These are phyloP conservation scores for Halichondria panicea DNA, from an alignment of 37 sponge, comb jelly and placozoan species.

Conservation along the genomic window DNA sequence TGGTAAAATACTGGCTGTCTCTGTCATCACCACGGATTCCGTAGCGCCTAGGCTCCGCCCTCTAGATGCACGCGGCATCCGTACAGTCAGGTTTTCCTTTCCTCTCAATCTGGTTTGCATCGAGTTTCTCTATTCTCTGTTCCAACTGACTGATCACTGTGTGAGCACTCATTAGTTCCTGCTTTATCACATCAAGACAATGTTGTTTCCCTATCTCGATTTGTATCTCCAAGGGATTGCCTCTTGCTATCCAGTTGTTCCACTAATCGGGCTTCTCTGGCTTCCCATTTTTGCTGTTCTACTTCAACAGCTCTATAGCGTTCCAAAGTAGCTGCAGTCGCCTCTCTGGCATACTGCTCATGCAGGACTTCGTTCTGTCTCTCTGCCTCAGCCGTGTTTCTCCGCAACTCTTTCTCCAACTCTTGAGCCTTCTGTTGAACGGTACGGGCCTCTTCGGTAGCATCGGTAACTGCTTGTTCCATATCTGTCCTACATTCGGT, in stretches of 20 bases:
- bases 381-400: no score
- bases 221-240: not conserved
- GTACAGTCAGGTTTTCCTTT: no score
- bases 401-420: no score
- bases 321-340: conserved; percentile 7
- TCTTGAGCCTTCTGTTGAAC: not conserved
- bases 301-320: conserved; percentile 20
- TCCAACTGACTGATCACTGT: not conserved
- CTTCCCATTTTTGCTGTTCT: conserved; percentile 33
- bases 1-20: no score
- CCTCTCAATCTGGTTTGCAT: not conserved
- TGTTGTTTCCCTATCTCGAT: not conserved
- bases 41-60: not conserved
- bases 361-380: not conserved
- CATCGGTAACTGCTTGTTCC: not conserved
- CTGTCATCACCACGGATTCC: not conserved
- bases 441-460: not conserved
- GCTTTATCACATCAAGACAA: not conserved
- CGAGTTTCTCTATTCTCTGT: not conserved
- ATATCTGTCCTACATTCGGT: not conserved
- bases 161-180: not conserved
- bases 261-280: conserved; percentile 2
- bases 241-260: not conserved
- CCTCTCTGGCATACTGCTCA: not conserved
- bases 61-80: not conserved